These are phyloP conservation scores for Lepeophtheirus salmonis DNA, from an alignment of 1,140 invertebrate genomes.

Conservation along the genomic window DNA sequence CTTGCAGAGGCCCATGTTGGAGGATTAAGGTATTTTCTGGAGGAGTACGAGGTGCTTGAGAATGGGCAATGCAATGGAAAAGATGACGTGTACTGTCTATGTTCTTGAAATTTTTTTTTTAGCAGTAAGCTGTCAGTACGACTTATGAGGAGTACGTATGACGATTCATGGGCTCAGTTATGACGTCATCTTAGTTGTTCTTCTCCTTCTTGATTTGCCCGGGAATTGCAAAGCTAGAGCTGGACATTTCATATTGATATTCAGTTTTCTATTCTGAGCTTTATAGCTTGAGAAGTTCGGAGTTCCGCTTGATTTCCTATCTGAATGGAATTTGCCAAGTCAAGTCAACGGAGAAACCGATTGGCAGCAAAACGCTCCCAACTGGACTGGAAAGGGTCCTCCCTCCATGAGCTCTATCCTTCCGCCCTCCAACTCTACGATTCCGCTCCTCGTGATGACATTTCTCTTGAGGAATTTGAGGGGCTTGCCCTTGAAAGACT, in stretches of 20 bases:
- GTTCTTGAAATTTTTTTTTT: no score
- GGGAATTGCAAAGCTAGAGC: no score
- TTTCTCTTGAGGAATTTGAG: constrained; percentile 9
- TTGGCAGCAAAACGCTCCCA: neutral
- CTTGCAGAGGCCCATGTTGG: constrained; percentile 84
- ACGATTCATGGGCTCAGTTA: no score
- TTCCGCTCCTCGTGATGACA: neutral
- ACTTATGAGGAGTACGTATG: no score
- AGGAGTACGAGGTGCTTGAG: no score
- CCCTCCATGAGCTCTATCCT: neutral
- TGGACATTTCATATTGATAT: no score
- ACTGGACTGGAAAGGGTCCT: neutral
- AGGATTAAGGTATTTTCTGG: neutral
- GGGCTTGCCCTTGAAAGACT: constrained; percentile 10
- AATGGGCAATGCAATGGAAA: neutral
- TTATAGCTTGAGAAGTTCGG: no score
- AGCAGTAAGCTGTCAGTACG: no score
- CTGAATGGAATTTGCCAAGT: neutral
- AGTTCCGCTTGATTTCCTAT: neutral
- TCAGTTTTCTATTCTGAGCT: no score
- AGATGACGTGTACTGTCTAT: neutral
- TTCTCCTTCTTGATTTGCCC: no score
- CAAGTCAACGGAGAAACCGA: neutral
- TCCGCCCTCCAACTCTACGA: neutral
- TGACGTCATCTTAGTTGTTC: no score